A percentile compares a stretch with the other conserved stretches of the same genome.
These are phyloP conservation scores for Xanthostigma xanthostigma DNA, from an alignment of 2,888 invertebrate genomes.

Conservation along the genomic window DNA sequence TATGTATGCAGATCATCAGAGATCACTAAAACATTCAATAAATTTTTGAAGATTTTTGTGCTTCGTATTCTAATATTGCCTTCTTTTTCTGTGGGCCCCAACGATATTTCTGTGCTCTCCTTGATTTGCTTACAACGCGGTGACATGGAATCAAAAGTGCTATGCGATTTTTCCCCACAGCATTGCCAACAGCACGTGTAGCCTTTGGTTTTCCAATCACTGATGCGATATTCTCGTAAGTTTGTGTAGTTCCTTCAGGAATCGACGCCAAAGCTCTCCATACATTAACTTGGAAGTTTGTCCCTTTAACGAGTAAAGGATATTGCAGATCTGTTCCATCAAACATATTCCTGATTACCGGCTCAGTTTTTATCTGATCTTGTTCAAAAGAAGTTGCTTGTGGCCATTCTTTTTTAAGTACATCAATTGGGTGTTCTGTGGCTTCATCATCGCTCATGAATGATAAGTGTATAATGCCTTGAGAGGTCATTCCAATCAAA, in stretches of 20 bases:
- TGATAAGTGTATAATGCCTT: not conserved
- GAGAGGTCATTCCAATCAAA: not conserved
- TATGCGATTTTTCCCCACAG: slow-evolving; percentile 19
- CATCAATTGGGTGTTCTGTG: too few relatives aligned
- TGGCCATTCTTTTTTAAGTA: not conserved
- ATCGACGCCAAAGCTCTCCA: slow-evolving; percentile 19
- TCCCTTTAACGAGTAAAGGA: slow-evolving; percentile 15
- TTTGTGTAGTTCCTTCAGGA: slow-evolving; percentile 15
- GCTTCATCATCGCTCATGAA: not conserved
- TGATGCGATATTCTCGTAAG: slow-evolving; percentile 19
- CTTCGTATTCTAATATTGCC: too few relatives aligned
- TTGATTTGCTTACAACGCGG: slow-evolving; percentile 14
- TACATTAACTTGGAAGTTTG: slow-evolving; percentile 22
- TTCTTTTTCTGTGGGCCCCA: not conserved
- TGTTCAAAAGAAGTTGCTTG: not conserved
- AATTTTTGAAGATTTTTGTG: too few relatives aligned
- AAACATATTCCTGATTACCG: not conserved
- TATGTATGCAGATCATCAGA: too few relatives aligned
- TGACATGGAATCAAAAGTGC: slow-evolving; percentile 23
- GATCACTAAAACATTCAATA: too few relatives aligned
- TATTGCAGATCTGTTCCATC: not conserved
- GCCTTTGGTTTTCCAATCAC: slow-evolving; percentile 19
- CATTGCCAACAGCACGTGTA: slow-evolving; percentile 19
- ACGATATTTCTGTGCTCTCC: not conserved
- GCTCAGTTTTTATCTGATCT: not conserved